These are phyloP conservation scores for Neolamprologus falcicula DNA, from an alignment of 2,113 vertebrate genomes.

Conservation along the genomic window DNA sequence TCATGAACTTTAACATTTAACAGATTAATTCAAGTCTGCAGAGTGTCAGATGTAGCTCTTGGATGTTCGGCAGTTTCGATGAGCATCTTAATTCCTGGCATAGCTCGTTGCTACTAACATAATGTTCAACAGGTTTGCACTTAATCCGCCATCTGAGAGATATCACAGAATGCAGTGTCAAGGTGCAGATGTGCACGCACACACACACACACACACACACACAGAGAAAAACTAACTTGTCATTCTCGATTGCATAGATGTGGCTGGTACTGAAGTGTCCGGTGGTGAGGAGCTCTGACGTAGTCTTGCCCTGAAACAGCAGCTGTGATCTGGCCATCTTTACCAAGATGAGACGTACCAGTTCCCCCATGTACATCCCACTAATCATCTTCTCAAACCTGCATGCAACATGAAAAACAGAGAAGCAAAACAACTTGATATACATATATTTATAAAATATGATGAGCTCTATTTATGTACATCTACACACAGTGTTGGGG, in stretches of 20 bases:
- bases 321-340: conserved; percentile 88
- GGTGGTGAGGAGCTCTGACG: conserved; percentile 75
- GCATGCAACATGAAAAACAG: background rate
- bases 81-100: background rate
- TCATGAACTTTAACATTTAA: background rate
- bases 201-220: background rate
- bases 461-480: background rate
- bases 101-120: background rate
- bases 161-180: background rate
- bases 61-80: rapidly evolving
- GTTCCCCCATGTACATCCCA: conserved; percentile 95
- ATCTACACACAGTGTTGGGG: background rate
- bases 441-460: background rate
- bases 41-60: background rate
- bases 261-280: conserved; percentile 84
- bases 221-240: conserved; percentile 53
- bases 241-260: conserved; percentile 84
- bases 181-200: background rate
- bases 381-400: conserved; percentile 99
- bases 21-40: background rate
- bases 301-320: conserved; percentile 80
- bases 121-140: rapidly evolving
- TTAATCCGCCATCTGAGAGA: background rate
- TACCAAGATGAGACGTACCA: conserved; percentile 91
- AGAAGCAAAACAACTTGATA: background rate